Evolutionary conservation across 1,140 invertebrate genomes (phyloP), one percentile per base, ranked within the genome.

Genomic region (Scaptomyza hsui): DNA sequence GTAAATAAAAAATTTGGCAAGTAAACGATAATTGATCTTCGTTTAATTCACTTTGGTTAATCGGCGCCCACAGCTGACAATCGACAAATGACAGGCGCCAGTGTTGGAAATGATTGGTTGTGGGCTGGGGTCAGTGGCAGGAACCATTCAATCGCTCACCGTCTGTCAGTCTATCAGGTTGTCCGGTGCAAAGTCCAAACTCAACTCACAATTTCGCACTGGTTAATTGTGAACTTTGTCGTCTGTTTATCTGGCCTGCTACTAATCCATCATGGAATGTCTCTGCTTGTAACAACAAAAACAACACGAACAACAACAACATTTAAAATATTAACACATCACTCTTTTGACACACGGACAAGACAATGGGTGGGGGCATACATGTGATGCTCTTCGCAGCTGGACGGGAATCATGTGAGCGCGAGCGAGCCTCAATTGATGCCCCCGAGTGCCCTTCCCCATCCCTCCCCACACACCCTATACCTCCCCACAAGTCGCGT

Each of bases 201-300:
- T 4, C 7, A 37, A 37, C n/a, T 29, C 26, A 29, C 5, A 29
- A 6, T 26, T 26, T 26, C 4, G 19, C 24, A 6, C 24, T 26
- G 24, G 4, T 12, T 12, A 35, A 4, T 4, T 37, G 32, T 37
- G 12, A 37, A 24, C 12, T 39, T 21, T 15, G 15, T 1, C 7
- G 37, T n/a, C 18, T 29, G 32, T 19, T 6, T 63, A 10, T 19
- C 15, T 21, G 10, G 19, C 24, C 45, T 21, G 63, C 53, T 63
- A n/a, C 77, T 75, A 86, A 88, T 86, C 78, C 82, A 86, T 86
- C 82, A 86, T 72, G 59, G 60, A 75, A 70, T n/a, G n/a, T n/a
- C n/a, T n/a, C 32, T 64, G 21, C 37, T 41, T 24, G 24, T 6
- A 2, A 5, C 26, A 6, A 9, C 7, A 29, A 29, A 0, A 79